A percentile compares a stretch with the other conserved stretches of the same genome.
Conservation (phyloP, 2,888 invertebrate species). For the Himalopsyche japonica region DNA sequence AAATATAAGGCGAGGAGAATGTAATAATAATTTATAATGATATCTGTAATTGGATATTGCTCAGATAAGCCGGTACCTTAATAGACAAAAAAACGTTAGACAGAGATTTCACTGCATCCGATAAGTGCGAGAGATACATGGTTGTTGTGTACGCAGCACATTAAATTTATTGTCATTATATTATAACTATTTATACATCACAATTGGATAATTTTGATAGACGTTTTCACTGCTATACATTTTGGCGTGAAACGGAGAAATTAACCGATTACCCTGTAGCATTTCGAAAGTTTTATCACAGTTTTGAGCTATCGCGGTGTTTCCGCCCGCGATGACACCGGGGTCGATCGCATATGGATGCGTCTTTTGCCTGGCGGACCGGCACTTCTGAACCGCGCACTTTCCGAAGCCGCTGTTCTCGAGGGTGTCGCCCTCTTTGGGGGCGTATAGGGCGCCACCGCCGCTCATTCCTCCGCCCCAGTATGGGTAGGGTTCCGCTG, state of each 20-base stretch:
- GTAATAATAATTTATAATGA: background rate
- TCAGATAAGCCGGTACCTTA: background rate
- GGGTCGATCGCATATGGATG: constrained; percentile 14
- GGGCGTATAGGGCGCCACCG: constrained; percentile 40
- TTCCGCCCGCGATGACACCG: constrained; percentile 6
- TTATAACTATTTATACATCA: constrained; percentile 38
- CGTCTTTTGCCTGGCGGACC: constrained; percentile 39
- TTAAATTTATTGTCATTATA: constrained; percentile 19
- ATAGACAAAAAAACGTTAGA: background rate
- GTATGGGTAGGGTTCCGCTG: constrained; percentile 17
- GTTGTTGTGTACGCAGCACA: background rate
- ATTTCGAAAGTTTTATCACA: constrained; percentile 41
- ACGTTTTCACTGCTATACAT: constrained; percentile 37
- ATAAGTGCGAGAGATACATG: background rate
- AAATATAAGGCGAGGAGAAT: background rate
- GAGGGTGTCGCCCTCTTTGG: constrained; percentile 39
- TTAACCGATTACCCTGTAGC: constrained; percentile 40
- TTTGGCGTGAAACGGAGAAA: constrained; percentile 40
- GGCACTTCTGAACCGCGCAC: constrained; percentile 43
- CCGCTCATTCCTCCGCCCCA: constrained; percentile 3
- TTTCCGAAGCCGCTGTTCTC: constrained; percentile 42
- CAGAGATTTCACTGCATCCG: background rate
- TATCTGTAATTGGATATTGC: background rate
- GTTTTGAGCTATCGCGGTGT: constrained; percentile 26
- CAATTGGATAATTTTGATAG: constrained; percentile 39